phyloP scores from a whole-genome alignment of 2,797 vertebrate genomes.

The Artibeus jamaicensis region DNA sequence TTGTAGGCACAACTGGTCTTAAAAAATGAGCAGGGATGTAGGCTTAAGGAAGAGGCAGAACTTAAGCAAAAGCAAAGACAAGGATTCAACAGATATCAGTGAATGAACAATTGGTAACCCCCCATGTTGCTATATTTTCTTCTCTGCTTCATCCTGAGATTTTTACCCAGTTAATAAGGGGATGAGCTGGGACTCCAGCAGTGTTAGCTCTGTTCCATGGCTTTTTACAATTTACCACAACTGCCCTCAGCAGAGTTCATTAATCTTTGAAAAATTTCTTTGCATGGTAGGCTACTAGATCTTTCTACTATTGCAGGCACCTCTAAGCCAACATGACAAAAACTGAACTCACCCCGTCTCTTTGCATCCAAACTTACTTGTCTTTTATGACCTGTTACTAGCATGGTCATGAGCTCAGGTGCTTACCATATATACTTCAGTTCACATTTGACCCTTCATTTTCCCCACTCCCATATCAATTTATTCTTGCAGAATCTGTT shows the following conservation, averaged over 20 bases:
- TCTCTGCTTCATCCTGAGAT: neutral
- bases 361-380: neutral
- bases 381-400: neutral
- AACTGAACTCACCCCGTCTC: neutral
- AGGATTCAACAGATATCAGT: neutral
- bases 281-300: neutral
- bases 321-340: neutral
- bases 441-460: neutral
- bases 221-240: conserved; percentile 16
- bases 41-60: neutral
- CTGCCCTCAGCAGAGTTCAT: neutral
- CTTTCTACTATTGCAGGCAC: neutral
- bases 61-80: neutral
- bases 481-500: neutral
- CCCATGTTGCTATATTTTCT: neutral
- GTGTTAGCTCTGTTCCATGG: neutral
- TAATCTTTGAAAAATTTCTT: conserved; percentile 21
- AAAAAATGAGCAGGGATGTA: conserved; percentile 7
- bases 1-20: conserved; percentile 25
- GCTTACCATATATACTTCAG: neutral
- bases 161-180: conserved; percentile 27
- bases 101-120: neutral
- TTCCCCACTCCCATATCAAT: neutral
- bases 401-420: neutral
- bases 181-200: neutral